These are phyloP conservation scores for Paradisaea rubra DNA, from an alignment of 2,113 vertebrate genomes.

Conservation along the genomic window DNA sequence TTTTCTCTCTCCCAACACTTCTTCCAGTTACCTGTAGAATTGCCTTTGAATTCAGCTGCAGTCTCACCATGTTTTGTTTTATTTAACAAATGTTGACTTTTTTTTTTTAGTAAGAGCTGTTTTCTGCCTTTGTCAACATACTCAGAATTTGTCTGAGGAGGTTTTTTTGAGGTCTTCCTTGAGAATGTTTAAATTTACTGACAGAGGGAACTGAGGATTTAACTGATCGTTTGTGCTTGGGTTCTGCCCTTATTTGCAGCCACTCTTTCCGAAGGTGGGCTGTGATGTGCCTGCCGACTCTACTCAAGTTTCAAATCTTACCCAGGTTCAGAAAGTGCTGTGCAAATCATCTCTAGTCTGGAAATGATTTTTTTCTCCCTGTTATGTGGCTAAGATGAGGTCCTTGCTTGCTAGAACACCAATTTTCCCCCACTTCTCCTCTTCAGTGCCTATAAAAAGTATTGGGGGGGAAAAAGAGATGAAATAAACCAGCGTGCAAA, in stretches of 20 bases:
- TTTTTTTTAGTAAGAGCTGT: background rate
- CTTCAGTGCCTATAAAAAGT: background rate
- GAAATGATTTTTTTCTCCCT: background rate
- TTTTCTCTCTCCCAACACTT: background rate
- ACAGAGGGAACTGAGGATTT: background rate
- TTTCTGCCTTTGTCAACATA: background rate
- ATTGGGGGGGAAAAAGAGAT: background rate
- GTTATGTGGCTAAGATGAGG: background rate
- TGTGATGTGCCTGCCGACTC: background rate
- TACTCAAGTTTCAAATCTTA: background rate
- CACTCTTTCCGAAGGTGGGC: background rate
- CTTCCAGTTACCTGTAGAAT: background rate
- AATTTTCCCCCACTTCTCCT: background rate
- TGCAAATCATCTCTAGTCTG: background rate
- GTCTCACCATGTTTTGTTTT: background rate
- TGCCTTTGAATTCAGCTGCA: background rate
- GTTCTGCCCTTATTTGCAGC: background rate
- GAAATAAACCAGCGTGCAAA: background rate
- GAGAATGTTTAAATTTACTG: background rate
- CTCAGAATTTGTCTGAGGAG: background rate
- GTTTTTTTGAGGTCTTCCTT: background rate
- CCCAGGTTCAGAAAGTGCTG: background rate
- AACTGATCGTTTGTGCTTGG: background rate
- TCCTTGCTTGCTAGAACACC: background rate
- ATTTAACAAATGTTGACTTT: background rate